Base-by-base conservation (phyloP, 2,113 vertebrate genomes). In the Halichoeres trimaculatus region DNA sequence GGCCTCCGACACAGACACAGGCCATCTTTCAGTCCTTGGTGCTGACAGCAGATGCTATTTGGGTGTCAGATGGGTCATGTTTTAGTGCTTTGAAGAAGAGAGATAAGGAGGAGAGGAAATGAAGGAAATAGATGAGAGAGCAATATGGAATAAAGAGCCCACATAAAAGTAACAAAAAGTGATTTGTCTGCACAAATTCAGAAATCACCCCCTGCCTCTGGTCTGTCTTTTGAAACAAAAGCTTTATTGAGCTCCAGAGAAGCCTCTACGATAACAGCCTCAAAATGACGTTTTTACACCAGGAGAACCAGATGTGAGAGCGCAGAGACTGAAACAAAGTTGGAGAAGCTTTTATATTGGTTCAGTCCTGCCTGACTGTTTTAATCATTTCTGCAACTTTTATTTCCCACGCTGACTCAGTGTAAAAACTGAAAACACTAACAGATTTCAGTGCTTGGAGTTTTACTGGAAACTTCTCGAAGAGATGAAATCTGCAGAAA, bases 261-360 rank as follows among this genome's bases (percentile, higher is more conserved):
- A 75, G 26, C 24, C 36, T 43, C 26, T 62, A 57, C 0, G 66
- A 85, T 61, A 54, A 56, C 55, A 48, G 74, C 64, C 13, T 74
- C 24, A 68, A 55, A 9, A 56, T 71, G 76, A 43, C 76, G 62
- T 51, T 74, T 84, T 88, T 83, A 70, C 61, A 61, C 52, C 19
- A 20, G n/a, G 45, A 54, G 35, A 62, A 70, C 51, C 87, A 92
- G 85, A 88, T 91, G 84, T 81, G 70, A 70, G 77, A 26, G 47
- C 84, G 78, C 67, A 72, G 61, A 57, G 72, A 60, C 19, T 47
- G 10, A 48, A 36, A 79, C 48, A 63, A 53, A 58, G 7, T 1
- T 40, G 26, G 26, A 34, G 30, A 43, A 51, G 4, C 30, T 10
- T 57, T 58, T 66, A 50, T 38, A 66, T 51, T 68, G 40, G 70